A percentile compares a stretch with the other conserved stretches of the same genome.
These are phyloP conservation scores for Lasioglossum morio DNA, from an alignment of 2,888 invertebrate genomes.

Conservation along the genomic window DNA sequence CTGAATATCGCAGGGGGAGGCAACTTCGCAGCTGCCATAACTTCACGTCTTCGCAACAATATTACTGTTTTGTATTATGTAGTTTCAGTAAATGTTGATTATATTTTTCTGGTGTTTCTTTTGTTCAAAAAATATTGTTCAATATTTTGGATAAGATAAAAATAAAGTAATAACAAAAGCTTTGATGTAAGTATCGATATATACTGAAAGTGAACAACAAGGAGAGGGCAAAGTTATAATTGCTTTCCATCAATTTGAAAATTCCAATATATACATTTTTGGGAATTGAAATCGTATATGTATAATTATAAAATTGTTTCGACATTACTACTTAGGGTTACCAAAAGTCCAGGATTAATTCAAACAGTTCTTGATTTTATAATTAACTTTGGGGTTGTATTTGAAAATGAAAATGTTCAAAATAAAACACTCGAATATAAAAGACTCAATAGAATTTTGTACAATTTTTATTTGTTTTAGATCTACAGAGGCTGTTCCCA, in stretches of 20 bases:
- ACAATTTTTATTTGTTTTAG: too few relatives aligned
- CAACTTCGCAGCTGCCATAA: constrained; percentile 6
- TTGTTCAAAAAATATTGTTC: constrained; percentile 49
- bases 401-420: not conserved
- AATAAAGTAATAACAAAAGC: constrained; percentile 41
- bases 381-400: not conserved
- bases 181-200: constrained; percentile 56
- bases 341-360: not conserved
- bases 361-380: not conserved
- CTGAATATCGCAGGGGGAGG: not conserved
- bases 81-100: constrained; percentile 48
- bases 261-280: not conserved
- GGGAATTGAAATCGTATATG: not conserved
- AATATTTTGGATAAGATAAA: constrained; percentile 45
- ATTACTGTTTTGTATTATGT: constrained; percentile 41
- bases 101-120: constrained; percentile 50
- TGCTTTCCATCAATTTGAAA: not conserved
- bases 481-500: too few relatives aligned
- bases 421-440: too few relatives aligned
- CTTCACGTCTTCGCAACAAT: constrained; percentile 7
- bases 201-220: constrained; percentile 29
- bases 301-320: not conserved
- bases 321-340: not conserved
- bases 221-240: constrained; percentile 26
- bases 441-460: too few relatives aligned